These are phyloP conservation scores for Tetrapedia diversipes DNA, from an alignment of 2,888 invertebrate genomes.

Conservation along the genomic window DNA sequence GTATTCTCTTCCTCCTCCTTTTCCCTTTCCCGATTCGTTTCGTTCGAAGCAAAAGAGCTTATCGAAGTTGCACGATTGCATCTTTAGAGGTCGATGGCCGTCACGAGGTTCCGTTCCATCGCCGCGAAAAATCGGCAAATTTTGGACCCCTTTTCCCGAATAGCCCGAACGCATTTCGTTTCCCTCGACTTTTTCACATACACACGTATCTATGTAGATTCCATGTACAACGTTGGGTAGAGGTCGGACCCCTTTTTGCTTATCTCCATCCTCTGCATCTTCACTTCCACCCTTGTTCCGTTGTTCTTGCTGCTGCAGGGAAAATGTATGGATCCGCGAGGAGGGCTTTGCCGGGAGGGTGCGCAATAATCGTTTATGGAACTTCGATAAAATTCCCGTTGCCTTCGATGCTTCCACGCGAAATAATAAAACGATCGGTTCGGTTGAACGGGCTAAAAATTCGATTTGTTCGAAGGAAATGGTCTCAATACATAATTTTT, in stretches of 20 bases:
- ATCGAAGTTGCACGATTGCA: slow-evolving; percentile 34
- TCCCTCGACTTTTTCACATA: no score
- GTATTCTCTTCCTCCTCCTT: not conserved
- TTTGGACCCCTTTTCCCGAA: slow-evolving; percentile 13
- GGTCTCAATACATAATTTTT: no score
- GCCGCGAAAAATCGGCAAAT: slow-evolving; percentile 35
- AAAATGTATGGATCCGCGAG: no score
- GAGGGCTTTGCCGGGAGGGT: no score
- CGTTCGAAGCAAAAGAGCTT: slow-evolving; percentile 11
- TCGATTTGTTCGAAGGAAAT: no score
- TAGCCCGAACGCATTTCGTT: not conserved
- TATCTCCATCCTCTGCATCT: not conserved
- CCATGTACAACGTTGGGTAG: not conserved
- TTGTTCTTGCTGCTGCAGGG: not conserved
- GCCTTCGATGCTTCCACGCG: not conserved
- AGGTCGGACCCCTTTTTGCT: not conserved
- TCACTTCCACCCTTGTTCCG: not conserved
- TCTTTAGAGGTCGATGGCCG: slow-evolving; percentile 8
- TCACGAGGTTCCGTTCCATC: not conserved
- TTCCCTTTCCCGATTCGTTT: not conserved
- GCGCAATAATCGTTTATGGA: not conserved
- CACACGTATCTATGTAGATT: not conserved
- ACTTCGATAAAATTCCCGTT: not conserved
- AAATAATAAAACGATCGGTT: not conserved
- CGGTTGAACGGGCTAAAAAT: no score